Evolutionary conservation across 2,113 vertebrate species (phyloP).

Genomic region (Ornithorhynchus anatinus): DNA sequence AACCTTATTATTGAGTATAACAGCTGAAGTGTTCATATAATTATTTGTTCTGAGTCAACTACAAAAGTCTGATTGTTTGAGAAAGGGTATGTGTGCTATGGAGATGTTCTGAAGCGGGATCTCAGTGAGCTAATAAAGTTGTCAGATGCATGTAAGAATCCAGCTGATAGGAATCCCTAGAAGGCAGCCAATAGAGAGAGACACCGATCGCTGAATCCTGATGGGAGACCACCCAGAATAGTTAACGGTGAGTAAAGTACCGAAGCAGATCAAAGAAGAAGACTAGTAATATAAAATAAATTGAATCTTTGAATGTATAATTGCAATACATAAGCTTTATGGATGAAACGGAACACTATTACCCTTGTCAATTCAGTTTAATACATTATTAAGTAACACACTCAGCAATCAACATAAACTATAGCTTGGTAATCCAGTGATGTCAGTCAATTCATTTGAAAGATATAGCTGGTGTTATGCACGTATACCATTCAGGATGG

Average conservation of each 20-base stretch:
- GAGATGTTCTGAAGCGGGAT: slow-evolving; percentile 61
- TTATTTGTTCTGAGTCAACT: slow-evolving; percentile 81
- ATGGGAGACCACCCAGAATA: slow-evolving; percentile 91
- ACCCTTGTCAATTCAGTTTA: not conserved
- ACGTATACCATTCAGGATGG: not conserved
- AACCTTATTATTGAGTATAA: slow-evolving; percentile 78
- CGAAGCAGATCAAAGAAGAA: slow-evolving; percentile 80
- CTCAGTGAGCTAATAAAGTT: slow-evolving; percentile 88
- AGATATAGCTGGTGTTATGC: slow-evolving; percentile 8
- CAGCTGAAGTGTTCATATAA: slow-evolving; percentile 72
- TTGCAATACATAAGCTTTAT: not conserved
- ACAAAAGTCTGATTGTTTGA: slow-evolving; percentile 76
- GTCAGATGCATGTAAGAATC: slow-evolving; percentile 83
- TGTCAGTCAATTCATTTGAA: slow-evolving; percentile 19
- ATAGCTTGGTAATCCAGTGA: slow-evolving; percentile 16
- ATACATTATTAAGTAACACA: not conserved
- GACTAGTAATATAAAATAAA: slow-evolving; percentile 73
- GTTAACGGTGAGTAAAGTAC: slow-evolving; percentile 69
- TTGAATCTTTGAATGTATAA: slow-evolving; percentile 61
- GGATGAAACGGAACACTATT: not conserved
- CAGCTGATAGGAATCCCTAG: slow-evolving; percentile 83
- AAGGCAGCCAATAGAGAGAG: slow-evolving; percentile 79
- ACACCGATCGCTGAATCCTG: slow-evolving; percentile 81
- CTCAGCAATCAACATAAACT: not conserved
- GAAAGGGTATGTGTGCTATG: slow-evolving; percentile 49